Evolutionary conservation across 2,113 vertebrate genomes (phyloP).

Genomic region (Delphinapterus leucas): DNA sequence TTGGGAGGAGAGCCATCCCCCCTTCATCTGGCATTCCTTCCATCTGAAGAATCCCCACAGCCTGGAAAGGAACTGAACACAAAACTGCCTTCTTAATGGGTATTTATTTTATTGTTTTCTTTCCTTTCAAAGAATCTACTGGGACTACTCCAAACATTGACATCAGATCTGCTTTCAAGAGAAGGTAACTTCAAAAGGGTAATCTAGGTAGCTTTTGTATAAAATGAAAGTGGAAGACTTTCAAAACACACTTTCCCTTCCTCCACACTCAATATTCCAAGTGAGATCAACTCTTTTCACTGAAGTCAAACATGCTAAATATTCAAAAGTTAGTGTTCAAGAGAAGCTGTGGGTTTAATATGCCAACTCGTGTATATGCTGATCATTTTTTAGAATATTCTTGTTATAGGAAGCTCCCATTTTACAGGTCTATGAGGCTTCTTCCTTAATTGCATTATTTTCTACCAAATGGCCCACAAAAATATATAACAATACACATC

Average conservation of each 20-base stretch:
- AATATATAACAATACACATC: not conserved
- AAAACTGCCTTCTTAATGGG: not conserved
- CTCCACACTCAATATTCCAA: not conserved
- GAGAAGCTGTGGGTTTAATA: not conserved
- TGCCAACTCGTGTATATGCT: not conserved
- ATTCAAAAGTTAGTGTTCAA: not conserved
- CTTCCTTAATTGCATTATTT: not conserved
- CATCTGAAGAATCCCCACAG: not conserved
- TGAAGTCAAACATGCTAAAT: not conserved
- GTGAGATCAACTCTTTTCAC: not conserved
- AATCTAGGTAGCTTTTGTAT: not conserved
- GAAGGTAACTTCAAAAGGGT: conserved; percentile 89
- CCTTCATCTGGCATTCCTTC: not conserved
- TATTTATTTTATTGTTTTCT: conserved; percentile 56
- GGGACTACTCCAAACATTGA: conserved; percentile 90
- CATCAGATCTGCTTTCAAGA: conserved; percentile 99
- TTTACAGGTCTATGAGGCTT: not conserved
- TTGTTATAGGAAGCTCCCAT: not conserved
- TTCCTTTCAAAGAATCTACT: conserved; percentile 87
- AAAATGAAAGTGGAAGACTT: not conserved
- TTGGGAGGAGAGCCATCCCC: not conserved
- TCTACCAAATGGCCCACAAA: not conserved
- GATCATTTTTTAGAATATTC: not conserved
- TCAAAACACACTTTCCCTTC: not conserved
- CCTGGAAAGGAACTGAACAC: not conserved